Conservation (phyloP, 1,140 invertebrate species). For the Druon quercuslanigerum region DNA sequence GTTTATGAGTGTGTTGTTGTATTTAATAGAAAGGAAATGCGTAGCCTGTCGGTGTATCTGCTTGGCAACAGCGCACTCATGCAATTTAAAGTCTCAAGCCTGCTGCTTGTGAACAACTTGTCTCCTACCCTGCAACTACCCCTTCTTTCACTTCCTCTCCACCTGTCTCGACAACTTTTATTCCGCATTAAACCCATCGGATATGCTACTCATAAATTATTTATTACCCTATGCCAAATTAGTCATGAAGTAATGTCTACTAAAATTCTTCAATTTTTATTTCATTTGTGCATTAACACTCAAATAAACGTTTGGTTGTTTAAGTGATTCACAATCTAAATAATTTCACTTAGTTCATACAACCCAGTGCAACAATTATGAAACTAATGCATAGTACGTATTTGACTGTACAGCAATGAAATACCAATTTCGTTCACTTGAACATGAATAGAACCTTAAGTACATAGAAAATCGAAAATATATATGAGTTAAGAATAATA, state of each 20-base stretch:
- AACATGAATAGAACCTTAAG: background rate
- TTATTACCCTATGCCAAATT: background rate
- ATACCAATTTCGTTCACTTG: no score
- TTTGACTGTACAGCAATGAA: no score
- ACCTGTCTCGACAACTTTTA: background rate
- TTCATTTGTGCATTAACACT: no score
- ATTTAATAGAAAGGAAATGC: conserved; percentile 3
- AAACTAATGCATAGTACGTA: no score
- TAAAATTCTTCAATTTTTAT: no score
- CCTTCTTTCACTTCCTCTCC: conserved; percentile 17
- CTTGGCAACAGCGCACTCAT: conserved; percentile 62
- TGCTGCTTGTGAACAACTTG: conserved; percentile 7
- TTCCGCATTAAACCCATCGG: background rate
- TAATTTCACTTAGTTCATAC: no score
- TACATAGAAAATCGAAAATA: background rate
- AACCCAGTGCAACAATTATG: no score
- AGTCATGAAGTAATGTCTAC: background rate
- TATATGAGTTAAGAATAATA: background rate
- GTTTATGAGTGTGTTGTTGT: background rate
- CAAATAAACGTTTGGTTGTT: no score
- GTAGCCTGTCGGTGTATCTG: conserved; percentile 52
- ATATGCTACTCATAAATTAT: background rate
- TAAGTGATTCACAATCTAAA: no score
- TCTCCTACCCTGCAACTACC: conserved; percentile 17
- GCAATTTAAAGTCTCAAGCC: conserved; percentile 6